A percentile compares a stretch with the other conserved stretches of the same genome.
These are phyloP conservation scores for Toxostoma redivivum DNA, from an alignment of 2,113 vertebrate genomes.

Conservation along the genomic window DNA sequence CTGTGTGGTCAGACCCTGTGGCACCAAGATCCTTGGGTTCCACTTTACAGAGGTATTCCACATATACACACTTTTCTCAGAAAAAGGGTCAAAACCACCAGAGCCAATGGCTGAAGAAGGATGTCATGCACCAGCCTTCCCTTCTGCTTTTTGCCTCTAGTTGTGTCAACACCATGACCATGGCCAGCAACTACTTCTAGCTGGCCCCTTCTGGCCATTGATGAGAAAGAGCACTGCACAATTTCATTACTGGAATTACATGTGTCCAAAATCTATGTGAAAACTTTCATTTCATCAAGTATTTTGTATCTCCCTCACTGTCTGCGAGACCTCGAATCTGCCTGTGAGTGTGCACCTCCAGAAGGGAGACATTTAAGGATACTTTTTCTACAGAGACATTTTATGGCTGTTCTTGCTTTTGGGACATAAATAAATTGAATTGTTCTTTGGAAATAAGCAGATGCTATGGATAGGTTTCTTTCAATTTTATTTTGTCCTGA, in stretches of 20 bases:
- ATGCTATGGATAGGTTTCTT: background rate
- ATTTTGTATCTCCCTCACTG: background rate
- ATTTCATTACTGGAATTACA: background rate
- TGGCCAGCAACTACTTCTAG: background rate
- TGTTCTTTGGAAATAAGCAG: background rate
- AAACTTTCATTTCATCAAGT: background rate
- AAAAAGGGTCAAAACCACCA: background rate
- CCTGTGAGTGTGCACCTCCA: background rate
- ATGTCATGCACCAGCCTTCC: background rate
- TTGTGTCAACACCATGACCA: background rate
- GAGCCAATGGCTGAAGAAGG: background rate
- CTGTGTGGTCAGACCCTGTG: background rate
- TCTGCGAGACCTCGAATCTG: background rate
- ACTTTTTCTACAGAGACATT: background rate
- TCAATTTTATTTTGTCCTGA: background rate
- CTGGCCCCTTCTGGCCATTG: background rate
- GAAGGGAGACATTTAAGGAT: background rate
- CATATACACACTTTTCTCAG: background rate
- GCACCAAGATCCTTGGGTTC: background rate
- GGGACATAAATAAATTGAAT: background rate
- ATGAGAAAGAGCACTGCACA: background rate
- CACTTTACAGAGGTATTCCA: background rate
- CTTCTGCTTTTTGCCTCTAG: background rate
- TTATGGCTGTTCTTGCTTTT: background rate
- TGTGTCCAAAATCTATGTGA: background rate